phyloP scores from a whole-genome alignment of 2,888 invertebrate species.

The Euphydryas editha region DNA sequence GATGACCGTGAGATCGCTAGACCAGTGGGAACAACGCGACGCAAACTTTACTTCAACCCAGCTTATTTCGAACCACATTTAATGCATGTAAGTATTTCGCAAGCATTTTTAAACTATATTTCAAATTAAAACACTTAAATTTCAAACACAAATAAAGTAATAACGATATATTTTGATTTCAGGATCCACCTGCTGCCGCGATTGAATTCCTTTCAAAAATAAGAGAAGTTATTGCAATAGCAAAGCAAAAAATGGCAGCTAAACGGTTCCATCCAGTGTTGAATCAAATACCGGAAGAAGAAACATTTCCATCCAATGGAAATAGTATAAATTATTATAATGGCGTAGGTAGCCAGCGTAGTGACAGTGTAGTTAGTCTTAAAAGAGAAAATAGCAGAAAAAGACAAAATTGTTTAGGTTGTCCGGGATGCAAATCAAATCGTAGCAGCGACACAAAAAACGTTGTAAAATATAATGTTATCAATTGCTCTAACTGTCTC shows the following conservation, averaged over 20 bases:
- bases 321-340: constrained; percentile 77
- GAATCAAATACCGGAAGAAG: constrained; percentile 92
- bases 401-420: constrained; percentile 84
- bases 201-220: constrained; percentile 95
- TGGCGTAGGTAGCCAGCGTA: constrained; percentile 78
- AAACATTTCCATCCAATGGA: constrained; percentile 77
- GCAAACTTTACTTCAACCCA: constrained; percentile 94
- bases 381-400: constrained; percentile 85
- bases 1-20: constrained; percentile 88
- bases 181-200: constrained; percentile 95
- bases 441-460: constrained; percentile 60
- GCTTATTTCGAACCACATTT: constrained; percentile 95
- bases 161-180: constrained; percentile 50
- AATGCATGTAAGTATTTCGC: constrained; percentile 85
- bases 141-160: background rate
- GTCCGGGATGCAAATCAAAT: constrained; percentile 85
- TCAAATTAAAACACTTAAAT: background rate
- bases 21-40: constrained; percentile 87
- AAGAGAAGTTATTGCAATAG: constrained; percentile 94
- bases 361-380: constrained; percentile 82
- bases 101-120: background rate
- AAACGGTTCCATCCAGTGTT: constrained; percentile 92
- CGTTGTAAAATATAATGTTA: constrained; percentile 70
- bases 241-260: constrained; percentile 93
- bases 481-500: constrained; percentile 81